Conservation (phyloP, 2,888 invertebrate species). For the Ernsta delagoae region DNA sequence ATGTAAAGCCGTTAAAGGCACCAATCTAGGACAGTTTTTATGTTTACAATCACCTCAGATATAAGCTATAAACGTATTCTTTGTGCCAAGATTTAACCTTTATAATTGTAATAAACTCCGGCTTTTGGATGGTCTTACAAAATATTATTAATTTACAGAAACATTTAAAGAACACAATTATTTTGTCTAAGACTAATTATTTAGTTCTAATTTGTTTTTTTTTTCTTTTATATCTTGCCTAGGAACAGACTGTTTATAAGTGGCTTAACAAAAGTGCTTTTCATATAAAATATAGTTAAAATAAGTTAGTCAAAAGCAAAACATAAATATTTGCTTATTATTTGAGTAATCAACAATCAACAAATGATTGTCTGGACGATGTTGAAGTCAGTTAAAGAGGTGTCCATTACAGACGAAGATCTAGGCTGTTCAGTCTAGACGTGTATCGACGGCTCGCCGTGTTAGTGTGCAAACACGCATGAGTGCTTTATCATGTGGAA, state of each 20-base stretch:
- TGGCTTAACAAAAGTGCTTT: too few relatives aligned
- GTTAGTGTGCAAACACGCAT: conserved; percentile 7
- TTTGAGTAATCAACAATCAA: background rate
- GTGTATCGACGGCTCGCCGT: background rate
- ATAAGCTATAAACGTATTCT: background rate
- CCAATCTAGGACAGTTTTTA: background rate
- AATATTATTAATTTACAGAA: too few relatives aligned
- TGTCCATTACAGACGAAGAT: background rate
- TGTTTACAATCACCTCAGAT: background rate
- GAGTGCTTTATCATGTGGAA: conserved; percentile 17
- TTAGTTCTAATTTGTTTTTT: too few relatives aligned
- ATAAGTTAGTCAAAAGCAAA: background rate
- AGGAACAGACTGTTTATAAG: too few relatives aligned
- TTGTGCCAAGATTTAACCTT: background rate
- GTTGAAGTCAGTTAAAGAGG: background rate
- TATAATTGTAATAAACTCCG: background rate
- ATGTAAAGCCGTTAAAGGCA: background rate
- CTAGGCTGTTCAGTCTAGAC: conserved; percentile 2
- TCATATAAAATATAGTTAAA: background rate
- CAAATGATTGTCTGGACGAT: background rate
- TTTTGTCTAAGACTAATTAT: background rate
- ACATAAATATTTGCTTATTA: background rate
- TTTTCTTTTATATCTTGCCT: too few relatives aligned
- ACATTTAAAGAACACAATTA: too few relatives aligned
- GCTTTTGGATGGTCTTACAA: background rate